Conservation (phyloP, 2,797 vertebrate species). For the Staurois parvus region DNA sequence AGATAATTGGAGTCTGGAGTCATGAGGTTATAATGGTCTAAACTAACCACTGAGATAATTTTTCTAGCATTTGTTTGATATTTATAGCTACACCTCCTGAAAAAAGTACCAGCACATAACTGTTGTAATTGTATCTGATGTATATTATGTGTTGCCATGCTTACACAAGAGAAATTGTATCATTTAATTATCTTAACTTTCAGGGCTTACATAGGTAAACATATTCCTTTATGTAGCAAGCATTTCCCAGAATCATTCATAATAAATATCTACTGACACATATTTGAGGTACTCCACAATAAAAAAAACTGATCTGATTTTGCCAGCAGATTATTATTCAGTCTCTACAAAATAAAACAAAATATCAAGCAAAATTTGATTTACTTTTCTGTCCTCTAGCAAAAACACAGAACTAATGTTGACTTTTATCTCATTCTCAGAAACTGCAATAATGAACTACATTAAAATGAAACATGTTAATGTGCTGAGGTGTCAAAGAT, state of each 20-base stretch:
- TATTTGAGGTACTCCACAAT: neutral
- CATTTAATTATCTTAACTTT: neutral
- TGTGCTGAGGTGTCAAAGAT: neutral
- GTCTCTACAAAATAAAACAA: neutral
- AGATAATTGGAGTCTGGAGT: constrained; percentile 59
- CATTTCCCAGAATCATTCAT: neutral
- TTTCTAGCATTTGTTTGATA: constrained; percentile 54
- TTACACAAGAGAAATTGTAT: neutral
- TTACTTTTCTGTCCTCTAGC: neutral
- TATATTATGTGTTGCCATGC: constrained; percentile 13
- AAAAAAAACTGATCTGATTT: neutral
- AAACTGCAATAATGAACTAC: neutral
- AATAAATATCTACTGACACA: neutral
- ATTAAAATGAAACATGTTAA: neutral
- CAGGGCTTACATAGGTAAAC: neutral
- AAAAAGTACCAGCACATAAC: constrained; percentile 16
- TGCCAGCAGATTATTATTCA: too few species aligned
- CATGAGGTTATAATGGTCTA: constrained; percentile 57
- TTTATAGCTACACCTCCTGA: constrained; percentile 49
- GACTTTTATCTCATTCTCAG: neutral
- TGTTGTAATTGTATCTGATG: constrained; percentile 1
- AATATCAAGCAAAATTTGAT: neutral
- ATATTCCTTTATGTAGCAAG: neutral
- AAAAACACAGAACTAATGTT: neutral
- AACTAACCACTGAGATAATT: constrained; percentile 56